These are phyloP conservation scores for Lota lota DNA, from an alignment of 2,113 vertebrate species.

Conservation along the genomic window DNA sequence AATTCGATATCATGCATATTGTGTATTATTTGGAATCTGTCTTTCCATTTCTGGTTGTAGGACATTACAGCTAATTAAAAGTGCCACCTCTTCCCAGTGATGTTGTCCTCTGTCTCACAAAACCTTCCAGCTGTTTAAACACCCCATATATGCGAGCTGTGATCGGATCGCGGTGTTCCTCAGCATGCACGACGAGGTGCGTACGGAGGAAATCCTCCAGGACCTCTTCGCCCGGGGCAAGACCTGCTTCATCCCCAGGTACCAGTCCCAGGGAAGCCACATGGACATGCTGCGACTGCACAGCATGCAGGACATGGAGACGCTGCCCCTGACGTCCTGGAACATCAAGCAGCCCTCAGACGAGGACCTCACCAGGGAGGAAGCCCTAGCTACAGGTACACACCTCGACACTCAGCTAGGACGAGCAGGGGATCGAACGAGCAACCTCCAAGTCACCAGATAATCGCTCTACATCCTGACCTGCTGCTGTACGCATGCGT, in stretches of 20 bases:
- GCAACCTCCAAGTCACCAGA: too few relatives aligned
- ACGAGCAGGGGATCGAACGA: too few relatives aligned
- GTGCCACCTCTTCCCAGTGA: too few relatives aligned
- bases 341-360: slow-evolving; percentile 86
- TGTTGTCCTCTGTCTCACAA: neutral
- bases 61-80: too few relatives aligned
- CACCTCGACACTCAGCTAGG: neutral
- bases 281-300: slow-evolving; percentile 92
- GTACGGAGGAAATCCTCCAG: slow-evolving; percentile 83
- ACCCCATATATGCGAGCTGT: slow-evolving; percentile 80
- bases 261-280: slow-evolving; percentile 72
- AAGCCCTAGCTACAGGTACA: slow-evolving; percentile 83
- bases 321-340: slow-evolving; percentile 85
- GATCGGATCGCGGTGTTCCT: slow-evolving; percentile 86
- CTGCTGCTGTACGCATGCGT: too few relatives aligned
- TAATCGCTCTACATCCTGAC: too few relatives aligned
- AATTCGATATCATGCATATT: too few relatives aligned
- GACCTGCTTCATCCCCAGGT: slow-evolving; percentile 89
- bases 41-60: too few relatives aligned
- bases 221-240: slow-evolving; percentile 83
- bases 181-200: slow-evolving; percentile 89
- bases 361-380: slow-evolving; percentile 76
- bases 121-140: slow-evolving; percentile 75
- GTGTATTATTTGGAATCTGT: neutral
- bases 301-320: slow-evolving; percentile 78